Percentiles rank a stretch among this genome's conserved stretches.
Evolutionary conservation across 2,888 invertebrate genomes (phyloP).

Genomic region (Agriotes lineatus): DNA sequence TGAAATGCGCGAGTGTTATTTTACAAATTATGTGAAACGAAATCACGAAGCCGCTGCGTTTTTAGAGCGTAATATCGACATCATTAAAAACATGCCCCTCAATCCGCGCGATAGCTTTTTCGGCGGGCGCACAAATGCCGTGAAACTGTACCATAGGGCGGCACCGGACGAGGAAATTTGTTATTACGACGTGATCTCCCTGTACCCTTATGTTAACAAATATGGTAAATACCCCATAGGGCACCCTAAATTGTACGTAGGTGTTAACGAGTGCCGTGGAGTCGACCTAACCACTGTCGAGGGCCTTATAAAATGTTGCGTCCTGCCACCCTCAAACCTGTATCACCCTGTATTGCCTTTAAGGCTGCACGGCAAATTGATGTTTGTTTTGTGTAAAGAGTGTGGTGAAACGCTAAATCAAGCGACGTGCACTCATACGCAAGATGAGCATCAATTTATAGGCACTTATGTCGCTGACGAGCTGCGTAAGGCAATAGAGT

Average conservation of each 20-base stretch:
- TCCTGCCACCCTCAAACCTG: neutral
- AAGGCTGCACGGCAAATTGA: slow-evolving; percentile 10
- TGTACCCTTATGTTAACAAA: slow-evolving; percentile 42
- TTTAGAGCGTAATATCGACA: no score
- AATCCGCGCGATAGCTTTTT: neutral
- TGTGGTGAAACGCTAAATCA: slow-evolving; percentile 51
- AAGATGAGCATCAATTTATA: neutral
- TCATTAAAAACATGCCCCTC: no score
- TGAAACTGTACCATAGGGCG: slow-evolving; percentile 9
- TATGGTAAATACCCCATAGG: slow-evolving; percentile 36
- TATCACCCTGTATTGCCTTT: slow-evolving; percentile 21
- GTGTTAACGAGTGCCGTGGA: slow-evolving; percentile 20
- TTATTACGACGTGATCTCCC: slow-evolving; percentile 38
- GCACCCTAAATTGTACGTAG: slow-evolving; percentile 26
- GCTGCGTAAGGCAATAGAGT: slow-evolving; percentile 50
- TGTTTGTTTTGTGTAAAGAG: slow-evolving; percentile 58
- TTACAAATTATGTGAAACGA: no score
- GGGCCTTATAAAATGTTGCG: slow-evolving; percentile 5
- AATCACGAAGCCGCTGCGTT: no score
- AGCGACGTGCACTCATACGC: neutral
- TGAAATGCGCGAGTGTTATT: no score
- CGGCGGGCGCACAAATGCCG: slow-evolving; percentile 1
- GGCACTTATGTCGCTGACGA: slow-evolving; percentile 58
- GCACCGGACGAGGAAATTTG: slow-evolving; percentile 29
- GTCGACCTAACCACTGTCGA: slow-evolving; percentile 27